Conservation (phyloP, 2,113 vertebrate genomes). For the Poecile atricapillus region DNA sequence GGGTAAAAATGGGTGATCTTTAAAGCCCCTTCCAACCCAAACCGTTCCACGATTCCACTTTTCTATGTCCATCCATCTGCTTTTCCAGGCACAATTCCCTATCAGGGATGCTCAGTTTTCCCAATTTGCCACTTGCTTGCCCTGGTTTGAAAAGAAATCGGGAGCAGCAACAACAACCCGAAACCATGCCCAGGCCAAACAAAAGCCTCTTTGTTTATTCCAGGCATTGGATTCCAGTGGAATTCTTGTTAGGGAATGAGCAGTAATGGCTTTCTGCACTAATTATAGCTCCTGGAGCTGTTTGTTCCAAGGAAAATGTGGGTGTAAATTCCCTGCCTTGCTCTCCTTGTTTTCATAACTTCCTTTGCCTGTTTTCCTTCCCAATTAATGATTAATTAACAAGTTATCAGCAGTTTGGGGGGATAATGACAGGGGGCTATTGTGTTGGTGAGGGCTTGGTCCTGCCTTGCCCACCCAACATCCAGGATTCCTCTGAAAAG, state of each 20-base stretch:
- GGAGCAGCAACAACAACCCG: neutral
- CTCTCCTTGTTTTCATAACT: neutral
- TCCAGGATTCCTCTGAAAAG: neutral
- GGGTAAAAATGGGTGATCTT: fast-evolving
- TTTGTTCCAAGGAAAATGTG: neutral
- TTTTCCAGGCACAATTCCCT: neutral
- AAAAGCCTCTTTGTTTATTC: conserved; percentile 25
- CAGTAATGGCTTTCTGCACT: neutral
- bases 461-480: neutral
- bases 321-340: neutral
- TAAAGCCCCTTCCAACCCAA: neutral
- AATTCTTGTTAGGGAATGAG: conserved; percentile 14
- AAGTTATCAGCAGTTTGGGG: neutral
- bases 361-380: neutral
- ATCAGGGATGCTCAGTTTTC: neutral
- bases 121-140: neutral
- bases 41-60: fast-evolving
- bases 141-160: neutral
- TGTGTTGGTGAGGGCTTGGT: neutral
- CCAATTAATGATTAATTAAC: neutral
- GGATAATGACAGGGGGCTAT: neutral
- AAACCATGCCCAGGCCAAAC: neutral
- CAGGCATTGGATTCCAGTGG: neutral
- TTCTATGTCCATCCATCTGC: fast-evolving
- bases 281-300: conserved; percentile 45